Evolutionary conservation across 1,140 invertebrate species (phyloP), one percentile per base, ranked within the genome.

Genomic region (Drosophila lacertosa): DNA sequence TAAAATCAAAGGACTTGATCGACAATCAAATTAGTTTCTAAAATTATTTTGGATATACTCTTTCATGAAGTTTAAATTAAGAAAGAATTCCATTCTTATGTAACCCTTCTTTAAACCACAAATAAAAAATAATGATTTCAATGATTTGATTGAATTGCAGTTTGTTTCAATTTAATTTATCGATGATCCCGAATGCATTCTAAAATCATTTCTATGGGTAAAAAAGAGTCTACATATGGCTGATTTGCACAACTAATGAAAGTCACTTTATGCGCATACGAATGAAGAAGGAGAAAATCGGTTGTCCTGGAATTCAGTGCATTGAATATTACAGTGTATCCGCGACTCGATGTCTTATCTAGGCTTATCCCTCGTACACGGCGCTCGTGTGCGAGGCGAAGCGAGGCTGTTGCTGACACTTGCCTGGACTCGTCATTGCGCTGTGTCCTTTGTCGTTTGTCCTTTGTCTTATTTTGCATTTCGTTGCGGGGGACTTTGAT

Each of bases 401-500:
- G 40, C 51, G 32, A 29, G 33, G 47, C 35, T 66, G 62, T 20
- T 13, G 35, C 48, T 62, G 57, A 55, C 51, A 73, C 44, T 73
- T 39, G 57, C 42, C 32, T 24, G 24, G 26, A 54, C 35, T 69
- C 26, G 59, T 32, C 45, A 45, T 29, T n/a, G 15, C 16, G 9
- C 32, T 18, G 50, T 57, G 39, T 45, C 62, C 40, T 60, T 68
- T 66, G 39, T 45, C 62, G 37, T 60, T 68, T 66, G 67, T 77
- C 53, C 58, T 72, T 84, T 86, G 80, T 86, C 73, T 84, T 86
- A 77, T 74, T 84, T 75, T 79, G 81, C 60, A 81, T 86, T 77
- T 74, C 22, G 24, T 29, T 64, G 54, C 26, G 26, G 22, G 26
- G 33, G 67, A 48, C 73, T 86, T 77, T 88, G 82, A 86, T 88